Evolutionary conservation across 2,113 vertebrate genomes (phyloP).

Genomic region (Gambusia holbrooki): DNA sequence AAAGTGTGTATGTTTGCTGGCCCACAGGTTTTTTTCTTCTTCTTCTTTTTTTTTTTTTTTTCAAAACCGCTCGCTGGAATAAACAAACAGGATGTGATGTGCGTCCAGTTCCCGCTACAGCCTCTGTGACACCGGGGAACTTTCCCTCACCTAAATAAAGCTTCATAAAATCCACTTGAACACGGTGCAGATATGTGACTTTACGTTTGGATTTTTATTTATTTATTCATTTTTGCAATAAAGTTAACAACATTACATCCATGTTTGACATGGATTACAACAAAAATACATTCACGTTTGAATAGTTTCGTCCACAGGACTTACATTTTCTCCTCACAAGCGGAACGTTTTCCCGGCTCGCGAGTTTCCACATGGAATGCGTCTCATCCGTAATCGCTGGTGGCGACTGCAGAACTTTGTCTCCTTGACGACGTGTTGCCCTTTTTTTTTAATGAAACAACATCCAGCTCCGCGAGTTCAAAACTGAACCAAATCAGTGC

Average conservation of each 20-base stretch:
- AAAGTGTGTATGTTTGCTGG: slow-evolving; percentile 22
- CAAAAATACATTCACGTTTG: slow-evolving; percentile 38
- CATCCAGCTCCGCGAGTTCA: neutral
- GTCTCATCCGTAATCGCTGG: neutral
- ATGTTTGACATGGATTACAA: slow-evolving; percentile 48
- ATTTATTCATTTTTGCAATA: neutral
- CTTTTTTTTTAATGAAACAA: neutral
- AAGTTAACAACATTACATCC: slow-evolving; percentile 14
- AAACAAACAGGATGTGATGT: slow-evolving; percentile 71
- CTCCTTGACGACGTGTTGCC: neutral
- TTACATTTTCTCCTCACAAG: slow-evolving; percentile 30
- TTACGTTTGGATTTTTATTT: slow-evolving; percentile 26
- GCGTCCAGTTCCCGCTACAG: slow-evolving; percentile 47
- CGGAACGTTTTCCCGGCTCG: slow-evolving; percentile 9
- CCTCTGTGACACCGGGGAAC: slow-evolving; percentile 38
- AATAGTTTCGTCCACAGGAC: slow-evolving; percentile 53
- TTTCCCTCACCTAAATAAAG: slow-evolving; percentile 44
- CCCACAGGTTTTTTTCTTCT: neutral
- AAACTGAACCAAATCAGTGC: slow-evolving; percentile 10
- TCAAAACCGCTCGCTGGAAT: slow-evolving; percentile 26
- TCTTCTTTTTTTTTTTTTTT: neutral
- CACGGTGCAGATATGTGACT: slow-evolving; percentile 11
- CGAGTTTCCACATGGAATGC: neutral
- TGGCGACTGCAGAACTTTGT: slow-evolving; percentile 9
- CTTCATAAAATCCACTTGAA: slow-evolving; percentile 25